These are phyloP conservation scores for Apis laboriosa DNA, from an alignment of 1,140 invertebrate species.

Conservation along the genomic window DNA sequence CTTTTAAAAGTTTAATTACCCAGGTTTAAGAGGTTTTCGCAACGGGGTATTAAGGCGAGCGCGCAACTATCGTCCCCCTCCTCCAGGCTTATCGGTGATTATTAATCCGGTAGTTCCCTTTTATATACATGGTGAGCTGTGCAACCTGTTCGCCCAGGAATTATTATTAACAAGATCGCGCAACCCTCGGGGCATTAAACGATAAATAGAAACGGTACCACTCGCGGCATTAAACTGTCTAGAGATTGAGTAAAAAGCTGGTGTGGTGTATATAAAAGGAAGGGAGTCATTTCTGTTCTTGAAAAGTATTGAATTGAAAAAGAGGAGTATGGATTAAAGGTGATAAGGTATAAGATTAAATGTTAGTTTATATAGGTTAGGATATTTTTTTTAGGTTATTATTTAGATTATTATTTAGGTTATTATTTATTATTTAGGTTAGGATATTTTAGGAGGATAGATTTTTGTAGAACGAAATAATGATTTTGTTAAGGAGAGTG, in stretches of 20 bases:
- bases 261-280: too few relatives aligned
- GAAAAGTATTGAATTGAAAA: background rate
- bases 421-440: too few relatives aligned
- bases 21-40: constrained; percentile 27
- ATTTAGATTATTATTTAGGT: too few relatives aligned
- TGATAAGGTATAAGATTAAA: too few relatives aligned
- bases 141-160: constrained; percentile 51
- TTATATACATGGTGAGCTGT: constrained; percentile 39
- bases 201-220: constrained; percentile 42
- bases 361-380: too few relatives aligned
- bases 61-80: constrained; percentile 35
- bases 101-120: constrained; percentile 59
- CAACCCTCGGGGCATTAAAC: constrained; percentile 44
- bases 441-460: too few relatives aligned
- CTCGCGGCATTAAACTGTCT: background rate
- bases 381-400: too few relatives aligned
- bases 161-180: constrained; percentile 57
- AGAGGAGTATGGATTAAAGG: background rate
- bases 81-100: constrained; percentile 42
- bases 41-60: constrained; percentile 43
- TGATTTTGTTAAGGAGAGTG: too few relatives aligned
- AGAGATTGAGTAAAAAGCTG: background rate
- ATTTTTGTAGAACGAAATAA: too few relatives aligned
- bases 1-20: constrained; percentile 23
- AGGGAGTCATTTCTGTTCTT: background rate